These are phyloP conservation scores for Varanus salvator DNA, from an alignment of 2,113 vertebrate genomes.

Conservation along the genomic window DNA sequence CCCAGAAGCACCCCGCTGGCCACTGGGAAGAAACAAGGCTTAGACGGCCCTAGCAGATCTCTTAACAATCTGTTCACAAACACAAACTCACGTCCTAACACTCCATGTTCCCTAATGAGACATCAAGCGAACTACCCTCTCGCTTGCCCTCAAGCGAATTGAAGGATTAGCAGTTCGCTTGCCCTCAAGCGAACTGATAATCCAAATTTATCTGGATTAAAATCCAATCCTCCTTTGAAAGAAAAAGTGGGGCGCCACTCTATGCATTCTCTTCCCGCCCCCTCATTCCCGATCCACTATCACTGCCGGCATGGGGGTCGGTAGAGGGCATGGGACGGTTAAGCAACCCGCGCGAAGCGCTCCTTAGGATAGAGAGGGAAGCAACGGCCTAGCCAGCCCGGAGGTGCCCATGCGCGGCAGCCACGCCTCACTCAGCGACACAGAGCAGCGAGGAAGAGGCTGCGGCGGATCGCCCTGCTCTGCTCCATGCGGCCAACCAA, in stretches of 20 bases:
- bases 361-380: too few relatives aligned
- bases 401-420: background rate
- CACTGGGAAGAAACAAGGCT: background rate
- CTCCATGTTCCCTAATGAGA: background rate
- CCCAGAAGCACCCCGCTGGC: background rate
- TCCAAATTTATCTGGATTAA: too few relatives aligned
- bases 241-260: background rate
- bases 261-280: background rate
- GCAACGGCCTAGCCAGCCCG: background rate
- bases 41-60: background rate
- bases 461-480: background rate
- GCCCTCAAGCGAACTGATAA: too few relatives aligned
- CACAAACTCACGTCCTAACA: background rate
- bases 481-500: background rate
- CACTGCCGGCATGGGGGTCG: background rate
- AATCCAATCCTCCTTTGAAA: background rate
- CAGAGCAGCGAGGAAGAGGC: background rate
- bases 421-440: slow-evolving; percentile 9
- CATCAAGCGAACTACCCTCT: background rate
- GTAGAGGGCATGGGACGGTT: background rate
- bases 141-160: too few relatives aligned
- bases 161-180: too few relatives aligned
- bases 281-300: background rate
- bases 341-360: background rate
- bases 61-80: background rate